These are phyloP conservation scores for Antheraea mylitta DNA, from an alignment of 1,140 invertebrate species.

Conservation along the genomic window DNA sequence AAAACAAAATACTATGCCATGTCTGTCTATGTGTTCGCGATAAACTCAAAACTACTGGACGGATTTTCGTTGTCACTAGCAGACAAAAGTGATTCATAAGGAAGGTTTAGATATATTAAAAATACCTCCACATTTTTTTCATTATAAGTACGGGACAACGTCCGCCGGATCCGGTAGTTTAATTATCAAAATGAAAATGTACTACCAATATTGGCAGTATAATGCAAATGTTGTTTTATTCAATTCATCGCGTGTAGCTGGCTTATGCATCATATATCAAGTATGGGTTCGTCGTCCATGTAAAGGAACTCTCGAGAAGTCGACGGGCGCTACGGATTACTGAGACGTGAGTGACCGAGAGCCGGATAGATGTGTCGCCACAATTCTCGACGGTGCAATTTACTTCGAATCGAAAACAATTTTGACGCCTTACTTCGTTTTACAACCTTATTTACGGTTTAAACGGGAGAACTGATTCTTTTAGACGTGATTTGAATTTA, in stretches of 20 bases:
- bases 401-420: constrained; percentile 37
- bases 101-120: too few species aligned
- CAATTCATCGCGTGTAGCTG: not conserved
- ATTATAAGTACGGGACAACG: too few species aligned
- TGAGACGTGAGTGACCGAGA: constrained; percentile 40
- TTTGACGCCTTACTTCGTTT: constrained; percentile 35
- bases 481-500: too few species aligned
- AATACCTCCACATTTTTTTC: too few species aligned
- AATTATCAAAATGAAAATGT: too few species aligned
- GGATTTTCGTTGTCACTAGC: too few species aligned
- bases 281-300: constrained; percentile 16
- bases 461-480: constrained; percentile 28
- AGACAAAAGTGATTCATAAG: too few species aligned
- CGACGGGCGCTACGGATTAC: constrained; percentile 36
- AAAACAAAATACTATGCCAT: too few species aligned
- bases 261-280: not conserved
- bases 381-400: constrained; percentile 39
- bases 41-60: too few species aligned
- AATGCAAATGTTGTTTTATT: not conserved
- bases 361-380: constrained; percentile 27
- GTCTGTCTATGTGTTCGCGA: too few species aligned
- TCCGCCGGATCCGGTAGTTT: too few species aligned
- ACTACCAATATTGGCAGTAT: not conserved
- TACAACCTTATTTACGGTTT: constrained; percentile 34
- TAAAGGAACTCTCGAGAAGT: constrained; percentile 22